Base-by-base conservation (phyloP, 2,113 vertebrate genomes). In the Hippocampus abdominalis region DNA sequence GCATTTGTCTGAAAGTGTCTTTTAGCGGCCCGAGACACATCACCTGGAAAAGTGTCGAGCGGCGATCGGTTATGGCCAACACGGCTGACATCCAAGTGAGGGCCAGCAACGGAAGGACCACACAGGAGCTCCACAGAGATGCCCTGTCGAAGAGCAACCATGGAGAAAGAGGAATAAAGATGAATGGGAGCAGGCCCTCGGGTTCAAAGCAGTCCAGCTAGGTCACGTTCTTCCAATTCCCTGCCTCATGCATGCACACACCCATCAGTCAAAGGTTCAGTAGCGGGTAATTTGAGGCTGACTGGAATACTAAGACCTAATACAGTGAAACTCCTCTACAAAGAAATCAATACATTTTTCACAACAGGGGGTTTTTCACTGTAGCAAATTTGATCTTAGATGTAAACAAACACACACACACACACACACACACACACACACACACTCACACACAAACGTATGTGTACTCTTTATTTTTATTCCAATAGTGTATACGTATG, bases 71-170 rank as follows among this genome's bases (percentile, higher is more conserved):
- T 92, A 99, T 99, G 90, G 97, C 97, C 82, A 99, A 90, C 86
- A 99, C 96, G 0, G 97, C 97, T 66, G 96, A 98, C 97, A 98
- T 99, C 97, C 97, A 99, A 81, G 97, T 99, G 85, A 99, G 94
- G 0, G 97, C 97, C 86, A 99, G 92, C 87, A 99, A 93, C 32
- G 97, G 97, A 81, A 99, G 90, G 77, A 91, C 90, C 73, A 91
- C 90, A 27, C 90, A 91, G 64, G 90, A 91, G 64, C 90, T 91
- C 89, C 89, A 89, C 54, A 90, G 82, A 78, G 89, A 89, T 0
- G 90, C 90, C 88, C 89, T 89, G 84, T 78, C 67, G 84, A 70
- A 68, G 48, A 60, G 32, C 65, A 49, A 75, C 54, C 70, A 13
- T 44, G 64, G 46, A 70, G 3, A 49, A 59, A 40, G 73, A 66